Evolutionary conservation across 2,888 invertebrate species (phyloP), one percentile per base, ranked within the genome.

Genomic region (Caenorhabditis doughertyi): DNA sequence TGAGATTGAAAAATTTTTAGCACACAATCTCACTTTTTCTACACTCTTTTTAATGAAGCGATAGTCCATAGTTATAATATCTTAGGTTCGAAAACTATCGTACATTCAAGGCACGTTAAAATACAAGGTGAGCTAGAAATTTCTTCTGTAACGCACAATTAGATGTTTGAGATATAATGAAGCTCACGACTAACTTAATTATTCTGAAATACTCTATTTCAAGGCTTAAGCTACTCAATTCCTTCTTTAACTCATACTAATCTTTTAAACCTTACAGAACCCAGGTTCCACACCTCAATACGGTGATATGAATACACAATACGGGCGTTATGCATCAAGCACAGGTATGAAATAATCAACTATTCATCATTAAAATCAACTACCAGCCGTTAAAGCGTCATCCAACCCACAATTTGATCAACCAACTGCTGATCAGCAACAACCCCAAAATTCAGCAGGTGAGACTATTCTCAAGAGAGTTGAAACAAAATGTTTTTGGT

Each of bases 301-400:
- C 23, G 77, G 79, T 25, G 84, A 85, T 39, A 84, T 85, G 85
- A 85, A 85, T 56, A 85, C 82, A 9, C 79, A 74, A 53, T 85
- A 85, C 47, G 85, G 85, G 25, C 77, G 68, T 25, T 85, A 85
- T 32, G 42, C 56, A 55, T 77, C 82, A 9, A 82, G 44, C 11
- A 72, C 77, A 70, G 82, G 76, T 76, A 76, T 44, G 49, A 47
- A 56, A 32, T 65, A 27, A 72, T 18, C 55, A 27, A 42, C 7
- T 62, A 21, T 49, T 27, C 35, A 42, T 27, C 42, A 39, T 44
- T 27, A 7, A 62, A 51, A 29, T 18, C 58, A 67, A 68, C 53
- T 51, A 60, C 32, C 51, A 53, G 68, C 68, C 51, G 62, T 74
- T 70, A 65, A 62, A 81, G 74, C 64, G 55, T 68, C 68, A 56